Base-by-base conservation (phyloP, 1,140 invertebrate genomes). In the Psilanteris sp. region DNA sequence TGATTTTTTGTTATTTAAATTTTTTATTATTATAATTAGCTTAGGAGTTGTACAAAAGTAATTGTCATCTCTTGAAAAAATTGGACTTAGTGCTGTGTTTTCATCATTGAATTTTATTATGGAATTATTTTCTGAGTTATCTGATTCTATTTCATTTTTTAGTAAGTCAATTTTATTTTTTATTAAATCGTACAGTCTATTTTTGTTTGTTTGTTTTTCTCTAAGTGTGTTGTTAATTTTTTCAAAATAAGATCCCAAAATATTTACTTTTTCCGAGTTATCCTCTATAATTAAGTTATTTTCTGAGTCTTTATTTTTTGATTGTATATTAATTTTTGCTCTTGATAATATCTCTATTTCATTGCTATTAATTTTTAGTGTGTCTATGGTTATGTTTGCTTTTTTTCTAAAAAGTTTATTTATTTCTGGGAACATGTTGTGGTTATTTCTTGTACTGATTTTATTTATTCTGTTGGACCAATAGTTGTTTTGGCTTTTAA, bases 351-450 rank as follows among this genome's bases (percentile, higher is more conserved):
- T 3, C 2, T 34, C 2, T 16, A 1, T 9, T 3, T 50, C 14
- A 10, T 13, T 24, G 15, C 5, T 5, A 2, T 34, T 13, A 24
- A 50, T 16, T 36, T 32, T 57, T 14, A 43, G n/a, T 18, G 43
- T 57, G n/a, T 57, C 37, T 13, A 57, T 57, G 7, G 24, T n/a
- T 6, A 61, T 46, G 6, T 18, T 16, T 11, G 36, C 31, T 37
- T 32, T 61, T 27, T 18, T 41, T 32, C 43, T 41, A 14, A 64
- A 64, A 10, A 64, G 4, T 41, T 27, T 52, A 8, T 64, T 64
- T 9, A 64, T 52, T 26, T 64, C 46, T 0, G 59, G 34, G 4
- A 64, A 64, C 59, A 52, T 64, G 1, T 52, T 43, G 0, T 9
- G 7, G 3, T 10, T 18, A 34, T 43, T 27, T 10, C n/a, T 41